Base-by-base conservation (phyloP, 2,797 vertebrate genomes). In the Oophaga sylvatica region DNA sequence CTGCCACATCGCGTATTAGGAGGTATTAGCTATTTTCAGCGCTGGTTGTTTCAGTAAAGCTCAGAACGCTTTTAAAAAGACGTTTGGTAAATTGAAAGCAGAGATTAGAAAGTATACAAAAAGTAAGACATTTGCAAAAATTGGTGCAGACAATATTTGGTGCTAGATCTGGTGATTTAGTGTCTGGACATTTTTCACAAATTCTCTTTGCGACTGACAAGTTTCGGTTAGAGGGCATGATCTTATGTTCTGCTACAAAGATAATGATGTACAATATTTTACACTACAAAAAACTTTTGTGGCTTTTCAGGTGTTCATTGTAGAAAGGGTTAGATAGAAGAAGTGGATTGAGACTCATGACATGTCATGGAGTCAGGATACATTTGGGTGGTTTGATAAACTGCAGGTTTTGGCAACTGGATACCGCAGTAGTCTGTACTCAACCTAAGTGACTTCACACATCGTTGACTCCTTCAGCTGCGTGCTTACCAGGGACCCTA, bases 1-100 rank as follows among this genome's bases (percentile, higher is more conserved):
- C 80, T 82, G 62, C 59, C 73, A 79, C 45, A 35, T 62, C 20
- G 63, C n/a, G 80, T 79, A 79, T 88, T 31, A 53, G 20, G 80
- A 81, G 75, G 71, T 71, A 80, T 84, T 73, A 73, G 76, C 77
- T 73, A 60, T 68, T 80, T 88, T 68, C 80, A 84, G 65, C 5
- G 17, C 31, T 71, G 87, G 26, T 80, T 80, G 41, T 81, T 80
- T 78, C 56, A 41, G 19, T 60, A 65, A 62, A 63, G 82, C 60
- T 62, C 83, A 20, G 11, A n/a, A 78, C 73, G 11, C 5, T 62
- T 85, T 63, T 84, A 31, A 19, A 76, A 59, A 65, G 53, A 56
- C 12, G 57, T 80, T 70, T 68, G 76, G 20, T 77, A 77, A 79
- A 79, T 26, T 62, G 19, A 57, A 26, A 84, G 3, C 65, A 88